Base-by-base conservation (phyloP, 2,797 vertebrate genomes). In the Taeniopygia guttata region DNA sequence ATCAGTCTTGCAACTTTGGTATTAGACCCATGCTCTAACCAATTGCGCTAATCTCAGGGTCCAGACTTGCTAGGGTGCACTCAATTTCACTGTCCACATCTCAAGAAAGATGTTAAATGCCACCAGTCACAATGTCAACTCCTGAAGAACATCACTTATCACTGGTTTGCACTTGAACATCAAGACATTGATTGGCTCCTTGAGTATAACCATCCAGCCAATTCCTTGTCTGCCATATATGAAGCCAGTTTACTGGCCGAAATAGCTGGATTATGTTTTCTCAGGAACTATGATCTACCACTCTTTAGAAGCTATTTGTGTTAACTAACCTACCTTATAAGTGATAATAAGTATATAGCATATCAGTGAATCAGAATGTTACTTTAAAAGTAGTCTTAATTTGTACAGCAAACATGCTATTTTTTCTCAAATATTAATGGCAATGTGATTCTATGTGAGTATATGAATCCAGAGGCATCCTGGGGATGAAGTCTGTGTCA, bases 241-340 rank as follows among this genome's bases (percentile, higher is more conserved):
- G n/a, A 70, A 58, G 25, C 21, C 1, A 2, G 40, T 0, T 40
- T 51, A 34, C n/a, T 19, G 64, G 25, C 21, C 1, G 0, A 64
- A 64, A 45, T 58, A 32, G 17, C 51, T 52, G 72, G 10, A 34
- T 46, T 59, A 25, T 54, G 5, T 59, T 78, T 59, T 36, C 73
- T 84, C 11, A 46, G 46, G 18, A 59, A 27, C 34, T 66, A 12
- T 30, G 45, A 72, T 29, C 11, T 42, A 38, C 14, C 11, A 46
- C 22, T 56, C 23, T 3, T 60, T 75, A 58, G 69, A 86, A 78
- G 34, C 78, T 84, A 55, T 49, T 68, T 74, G 13, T 45, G 22
- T 87, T 89, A 60, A 51, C 18, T 60, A 68, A 51, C 10, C 45
- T 81, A 6, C 20, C 22, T 67, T 91, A 6, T 49, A 84, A 67